Conservation (phyloP, 2,113 vertebrate genomes). For the Tretioscincus oriximinensis region DNA sequence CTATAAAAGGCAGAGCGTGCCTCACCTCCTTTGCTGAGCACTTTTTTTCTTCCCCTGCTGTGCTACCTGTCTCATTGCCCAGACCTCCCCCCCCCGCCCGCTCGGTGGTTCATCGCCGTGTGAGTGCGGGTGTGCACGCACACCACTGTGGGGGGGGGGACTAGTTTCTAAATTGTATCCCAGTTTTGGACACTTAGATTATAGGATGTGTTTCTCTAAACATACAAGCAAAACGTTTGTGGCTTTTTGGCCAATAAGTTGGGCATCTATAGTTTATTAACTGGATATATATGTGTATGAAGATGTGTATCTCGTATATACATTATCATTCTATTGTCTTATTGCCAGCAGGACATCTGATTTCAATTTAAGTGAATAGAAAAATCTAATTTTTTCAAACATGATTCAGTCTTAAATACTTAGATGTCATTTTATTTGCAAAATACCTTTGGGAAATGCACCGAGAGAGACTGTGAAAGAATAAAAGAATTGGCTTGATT, state of each 20-base stretch:
- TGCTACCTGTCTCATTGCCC: too few relatives aligned
- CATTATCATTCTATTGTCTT: not conserved
- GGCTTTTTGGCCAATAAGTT: not conserved
- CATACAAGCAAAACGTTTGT: too few relatives aligned
- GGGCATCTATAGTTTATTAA: not conserved
- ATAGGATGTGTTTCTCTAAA: too few relatives aligned
- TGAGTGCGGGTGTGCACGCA: too few relatives aligned
- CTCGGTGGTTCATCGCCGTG: too few relatives aligned
- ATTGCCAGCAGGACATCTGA: slow-evolving; percentile 7
- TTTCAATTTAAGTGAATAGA: slow-evolving; percentile 22
- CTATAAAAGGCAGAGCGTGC: too few relatives aligned
- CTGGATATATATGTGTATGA: not conserved
- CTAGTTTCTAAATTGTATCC: too few relatives aligned
- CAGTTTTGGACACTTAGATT: too few relatives aligned
- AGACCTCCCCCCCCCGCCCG: too few relatives aligned
- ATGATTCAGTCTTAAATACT: slow-evolving; percentile 16
- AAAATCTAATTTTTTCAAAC: slow-evolving; percentile 25
- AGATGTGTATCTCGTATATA: not conserved
- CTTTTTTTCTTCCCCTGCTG: too few relatives aligned
- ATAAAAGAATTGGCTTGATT: not conserved
- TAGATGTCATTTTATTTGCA: slow-evolving; percentile 41
- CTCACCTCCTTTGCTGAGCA: too few relatives aligned
- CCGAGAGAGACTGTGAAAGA: slow-evolving; percentile 29
- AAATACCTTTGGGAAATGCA: slow-evolving; percentile 6
- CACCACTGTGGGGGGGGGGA: too few relatives aligned